Conservation (phyloP, 64 coral and sea anemone species). For the Stichodactyla helianthus region DNA sequence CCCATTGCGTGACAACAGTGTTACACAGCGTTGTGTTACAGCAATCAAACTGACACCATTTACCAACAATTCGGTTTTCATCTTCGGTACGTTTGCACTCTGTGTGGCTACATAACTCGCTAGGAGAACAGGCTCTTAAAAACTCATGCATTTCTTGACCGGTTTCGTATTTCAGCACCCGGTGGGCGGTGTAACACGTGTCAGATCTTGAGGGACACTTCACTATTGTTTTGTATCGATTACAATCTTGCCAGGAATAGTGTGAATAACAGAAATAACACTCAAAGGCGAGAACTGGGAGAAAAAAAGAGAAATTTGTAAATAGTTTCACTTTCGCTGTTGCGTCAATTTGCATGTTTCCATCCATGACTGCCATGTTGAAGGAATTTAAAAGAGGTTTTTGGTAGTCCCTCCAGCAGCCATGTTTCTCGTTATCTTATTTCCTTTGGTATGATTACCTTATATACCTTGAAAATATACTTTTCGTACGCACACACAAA, state of each 20-base stretch:
- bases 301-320: neutral
- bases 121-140: neutral
- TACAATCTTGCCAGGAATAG: neutral
- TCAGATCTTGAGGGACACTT: neutral
- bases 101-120: neutral
- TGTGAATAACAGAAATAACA: neutral
- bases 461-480: too few species aligned
- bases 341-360: too few species aligned
- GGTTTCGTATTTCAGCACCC: neutral
- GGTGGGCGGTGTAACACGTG: neutral
- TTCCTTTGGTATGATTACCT: too few species aligned
- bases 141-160: neutral
- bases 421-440: too few species aligned
- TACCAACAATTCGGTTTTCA: neutral
- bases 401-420: too few species aligned
- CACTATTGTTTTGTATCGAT: neutral
- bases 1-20: neutral
- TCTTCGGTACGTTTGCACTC: neutral
- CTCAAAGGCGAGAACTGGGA: neutral
- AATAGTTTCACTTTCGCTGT: too few species aligned
- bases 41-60: neutral
- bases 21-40: slow-evolving; percentile 19
- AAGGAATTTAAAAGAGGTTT: too few species aligned
- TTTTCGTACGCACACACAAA: too few species aligned
- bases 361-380: too few species aligned